Evolutionary conservation across 2,797 vertebrate genomes (phyloP), one percentile per base, ranked within the genome.

Genomic region (Aratinga solstitialis): DNA sequence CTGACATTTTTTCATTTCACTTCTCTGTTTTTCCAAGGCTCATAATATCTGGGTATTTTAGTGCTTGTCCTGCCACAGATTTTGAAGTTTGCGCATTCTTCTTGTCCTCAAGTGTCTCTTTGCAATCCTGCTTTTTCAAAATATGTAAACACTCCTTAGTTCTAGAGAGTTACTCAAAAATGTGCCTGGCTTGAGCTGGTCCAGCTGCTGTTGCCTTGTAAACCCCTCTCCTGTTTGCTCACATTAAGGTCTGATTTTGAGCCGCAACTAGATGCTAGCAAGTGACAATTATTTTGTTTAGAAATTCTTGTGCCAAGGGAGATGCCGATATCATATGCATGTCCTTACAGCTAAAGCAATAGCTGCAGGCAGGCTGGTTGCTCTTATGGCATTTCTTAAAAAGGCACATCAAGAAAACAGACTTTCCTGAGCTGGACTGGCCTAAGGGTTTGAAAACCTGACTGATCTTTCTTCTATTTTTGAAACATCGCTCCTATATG

Each of bases 131-230:
- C 67, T 79, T 93, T 73, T 93, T 78, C 85, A 90, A 93, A 93
- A 92, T 96, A 87, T 80, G 94, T 94, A 96, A 94, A 96, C 93
- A 94, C 79, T 94, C 56, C 80, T 90, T 87, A 90, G 82, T 94
- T 95, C 87, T 87, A 87, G 80, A 42, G 87, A 96, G 83, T 94
- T 93, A 87, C 85, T 90, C 78, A 93, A 87, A 96, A 91, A 97
- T 93, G 85, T 92, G 90, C 84, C 84, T 72, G 29, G 26, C 74
- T 93, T 95, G 95, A 97, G 67, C 71, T 85, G 79, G 14, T 89
- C 84, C 96, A 96, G 93, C 95, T 96, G 96, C 77, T 91, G 3
- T 78, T 86, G 85, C 85, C 59, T 87, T 88, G 51, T 74, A 94
- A 48, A 79, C 27, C 29, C 27, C n/a, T 85, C 51, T 95, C 38